phyloP scores from a whole-genome alignment of 2,888 invertebrate species.

The Bombylius major region DNA sequence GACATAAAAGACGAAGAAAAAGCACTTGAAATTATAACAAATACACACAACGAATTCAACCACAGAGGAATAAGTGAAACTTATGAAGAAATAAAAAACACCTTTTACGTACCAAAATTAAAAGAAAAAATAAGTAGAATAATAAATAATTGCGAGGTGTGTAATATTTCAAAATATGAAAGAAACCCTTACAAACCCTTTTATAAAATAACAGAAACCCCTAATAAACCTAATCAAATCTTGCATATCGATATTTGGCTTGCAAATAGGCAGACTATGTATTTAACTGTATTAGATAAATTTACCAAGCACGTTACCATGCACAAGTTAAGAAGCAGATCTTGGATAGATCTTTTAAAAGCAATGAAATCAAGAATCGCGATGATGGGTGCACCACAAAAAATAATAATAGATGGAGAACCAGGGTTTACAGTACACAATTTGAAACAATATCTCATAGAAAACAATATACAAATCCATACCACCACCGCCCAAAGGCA shows the following conservation, averaged over 20 bases:
- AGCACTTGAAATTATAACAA: neutral
- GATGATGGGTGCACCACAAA: conserved; percentile 11
- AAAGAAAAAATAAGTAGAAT: conserved; percentile 46
- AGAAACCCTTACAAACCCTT: conserved; percentile 1
- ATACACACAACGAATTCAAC: conserved; percentile 2
- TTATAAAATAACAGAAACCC: neutral
- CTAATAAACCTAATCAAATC: conserved; percentile 2
- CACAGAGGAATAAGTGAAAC: conserved; percentile 7
- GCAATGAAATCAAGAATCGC: conserved; percentile 8
- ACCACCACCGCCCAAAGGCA: conserved; percentile 13
- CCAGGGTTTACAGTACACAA: conserved; percentile 15
- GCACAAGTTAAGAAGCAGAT: conserved; percentile 7
- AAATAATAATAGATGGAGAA: conserved; percentile 13
- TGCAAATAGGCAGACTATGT: conserved; percentile 3
- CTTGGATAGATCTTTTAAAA: conserved; percentile 10
- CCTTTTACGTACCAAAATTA: conserved; percentile 16
- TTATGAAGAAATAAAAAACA: conserved; percentile 5
- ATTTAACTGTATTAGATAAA: conserved; percentile 7
- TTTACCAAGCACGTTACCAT: conserved; percentile 6
- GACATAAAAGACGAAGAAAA: conserved; percentile 7
- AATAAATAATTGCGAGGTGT: no score
- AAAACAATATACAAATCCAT: conserved; percentile 11
- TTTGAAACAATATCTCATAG: conserved; percentile 11
- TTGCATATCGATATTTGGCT: conserved; percentile 6
- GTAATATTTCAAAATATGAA: conserved; percentile 1